phyloP scores from a whole-genome alignment of 1,140 invertebrate genomes.

The Megathymus violae region DNA sequence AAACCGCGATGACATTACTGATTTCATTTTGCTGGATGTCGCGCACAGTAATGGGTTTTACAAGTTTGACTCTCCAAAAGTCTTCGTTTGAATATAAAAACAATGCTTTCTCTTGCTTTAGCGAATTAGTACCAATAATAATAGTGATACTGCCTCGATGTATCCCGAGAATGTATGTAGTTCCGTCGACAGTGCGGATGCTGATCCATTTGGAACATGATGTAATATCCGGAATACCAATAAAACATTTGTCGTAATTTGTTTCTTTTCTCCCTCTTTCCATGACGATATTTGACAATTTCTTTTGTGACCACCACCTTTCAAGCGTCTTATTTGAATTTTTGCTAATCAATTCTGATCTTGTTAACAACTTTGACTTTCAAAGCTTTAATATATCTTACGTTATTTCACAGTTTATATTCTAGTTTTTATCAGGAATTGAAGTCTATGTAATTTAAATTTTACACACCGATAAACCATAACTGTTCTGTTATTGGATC shows the following conservation, averaged over 20 bases:
- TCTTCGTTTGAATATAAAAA: no score
- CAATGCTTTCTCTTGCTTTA: no score
- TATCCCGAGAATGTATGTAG: slow-evolving; percentile 18
- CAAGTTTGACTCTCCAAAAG: no score
- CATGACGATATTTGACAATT: neutral
- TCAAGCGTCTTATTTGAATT: neutral
- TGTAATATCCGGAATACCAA: slow-evolving; percentile 23
- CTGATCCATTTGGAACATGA: slow-evolving; percentile 15
- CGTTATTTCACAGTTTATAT: neutral
- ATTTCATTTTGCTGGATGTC: no score
- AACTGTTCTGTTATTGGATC: neutral
- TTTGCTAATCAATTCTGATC: neutral
- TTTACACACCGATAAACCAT: neutral
- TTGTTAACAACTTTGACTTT: neutral
- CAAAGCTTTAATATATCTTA: neutral
- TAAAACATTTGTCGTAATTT: slow-evolving; percentile 6
- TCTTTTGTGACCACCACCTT: neutral
- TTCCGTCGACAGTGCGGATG: slow-evolving; percentile 12
- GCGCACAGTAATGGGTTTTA: no score
- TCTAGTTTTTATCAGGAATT: neutral
- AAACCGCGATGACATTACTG: no score
- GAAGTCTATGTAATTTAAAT: neutral
- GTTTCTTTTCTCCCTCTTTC: neutral
- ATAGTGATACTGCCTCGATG: slow-evolving; percentile 39
- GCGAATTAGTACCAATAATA: no score